phyloP scores from a whole-genome alignment of 1,140 invertebrate genomes.

The Nylanderia fulva region DNA sequence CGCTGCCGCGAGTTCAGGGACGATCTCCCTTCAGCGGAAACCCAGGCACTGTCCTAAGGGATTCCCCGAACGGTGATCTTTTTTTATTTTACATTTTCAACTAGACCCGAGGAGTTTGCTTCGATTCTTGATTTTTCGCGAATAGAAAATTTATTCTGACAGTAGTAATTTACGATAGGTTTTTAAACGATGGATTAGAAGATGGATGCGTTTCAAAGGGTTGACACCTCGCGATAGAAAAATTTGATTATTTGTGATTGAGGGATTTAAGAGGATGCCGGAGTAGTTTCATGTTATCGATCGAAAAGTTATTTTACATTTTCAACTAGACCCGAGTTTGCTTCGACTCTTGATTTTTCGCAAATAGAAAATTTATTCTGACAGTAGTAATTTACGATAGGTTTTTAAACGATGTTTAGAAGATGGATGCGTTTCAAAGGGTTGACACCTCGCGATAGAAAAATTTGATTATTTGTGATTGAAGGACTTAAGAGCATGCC shows the following conservation, averaged over 20 bases:
- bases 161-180: not conserved
- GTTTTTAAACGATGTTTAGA: too few species aligned
- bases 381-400: not conserved
- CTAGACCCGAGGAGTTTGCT: not conserved
- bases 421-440: not conserved
- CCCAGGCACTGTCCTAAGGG: constrained; percentile 65
- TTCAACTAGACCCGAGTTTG: not conserved
- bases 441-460: not conserved
- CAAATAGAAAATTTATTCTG: not conserved
- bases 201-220: not conserved
- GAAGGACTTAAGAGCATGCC: too few species aligned
- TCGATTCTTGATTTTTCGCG: not conserved
- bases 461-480: too few species aligned
- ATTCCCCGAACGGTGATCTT: constrained; percentile 60
- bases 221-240: not conserved
- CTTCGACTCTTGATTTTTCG: not conserved
- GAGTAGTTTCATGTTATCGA: too few species aligned
- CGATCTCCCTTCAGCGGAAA: constrained; percentile 79
- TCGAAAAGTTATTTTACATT: constrained; percentile 40
- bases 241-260: too few species aligned
- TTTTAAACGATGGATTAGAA: too few species aligned
- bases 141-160: not conserved
- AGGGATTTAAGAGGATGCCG: too few species aligned
- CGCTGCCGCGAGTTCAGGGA: constrained; percentile 81
- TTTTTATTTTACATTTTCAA: constrained; percentile 24